Evolutionary conservation across 2,797 vertebrate genomes (phyloP), one percentile per base, ranked within the genome.

Genomic region (Erethizon dorsatum): DNA sequence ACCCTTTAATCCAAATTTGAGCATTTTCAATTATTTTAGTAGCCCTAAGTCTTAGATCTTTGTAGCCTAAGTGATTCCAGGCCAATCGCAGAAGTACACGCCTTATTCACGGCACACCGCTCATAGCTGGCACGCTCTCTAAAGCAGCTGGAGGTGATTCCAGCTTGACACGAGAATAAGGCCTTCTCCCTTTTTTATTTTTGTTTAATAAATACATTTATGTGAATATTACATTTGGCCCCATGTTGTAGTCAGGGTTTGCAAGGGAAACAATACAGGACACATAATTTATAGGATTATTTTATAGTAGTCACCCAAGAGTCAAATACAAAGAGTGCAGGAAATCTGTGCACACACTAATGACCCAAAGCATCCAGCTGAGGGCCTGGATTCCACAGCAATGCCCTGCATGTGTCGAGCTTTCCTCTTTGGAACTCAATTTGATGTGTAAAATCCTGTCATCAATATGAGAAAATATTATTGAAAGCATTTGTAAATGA

Each of bases 381-480:
- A n/a, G n/a, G n/a, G n/a, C n/a, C n/a, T n/a, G n/a, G n/a, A n/a
- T n/a, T n/a, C n/a, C n/a, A n/a, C n/a, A n/a, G n/a, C n/a, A n/a
- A n/a, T n/a, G n/a, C n/a, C n/a, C n/a, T n/a, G n/a, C n/a, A n/a
- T n/a, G n/a, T n/a, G n/a, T n/a, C n/a, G 24, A 71, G 0, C 84
- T 56, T 92, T 11, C 37, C 52, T 75, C 63, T 3, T 63, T 77
- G 20, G 14, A 88, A 83, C n/a, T 93, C 37, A 63, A 37, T 93
- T 96, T 83, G 45, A 87, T 59, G 4, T 78, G 20, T 50, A 54
- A 88, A 95, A 79, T 65, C 12, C 5, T 69, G 10, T 71, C 45
- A 65, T 91, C 69, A 9, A 1, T 50, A 52, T 59, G 56, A 93
- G 54, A 90, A 91, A 79, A 61, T 4, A 96, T 80, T 84, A 75